A percentile compares a stretch with the other conserved stretches of the same genome.
Evolutionary conservation across 2,113 vertebrate species (phyloP).

Genomic region (Rhea americana): DNA sequence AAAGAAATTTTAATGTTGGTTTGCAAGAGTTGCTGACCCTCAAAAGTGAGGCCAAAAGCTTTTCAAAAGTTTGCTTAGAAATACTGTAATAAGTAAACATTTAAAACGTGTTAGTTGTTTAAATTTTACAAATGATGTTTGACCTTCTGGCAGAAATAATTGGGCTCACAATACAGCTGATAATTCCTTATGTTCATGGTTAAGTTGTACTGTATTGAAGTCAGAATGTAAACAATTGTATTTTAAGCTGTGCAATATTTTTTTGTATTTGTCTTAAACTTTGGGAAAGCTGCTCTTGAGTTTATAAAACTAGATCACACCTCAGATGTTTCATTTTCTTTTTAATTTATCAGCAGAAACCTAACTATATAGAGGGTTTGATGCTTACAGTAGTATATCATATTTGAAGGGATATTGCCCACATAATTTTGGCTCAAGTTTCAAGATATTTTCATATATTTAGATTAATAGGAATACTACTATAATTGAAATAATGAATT

Average conservation of each 20-base stretch:
- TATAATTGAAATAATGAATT: slow-evolving; percentile 18
- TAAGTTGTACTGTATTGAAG: slow-evolving; percentile 43
- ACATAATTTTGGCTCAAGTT: not conserved
- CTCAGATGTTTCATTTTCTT: slow-evolving; percentile 5
- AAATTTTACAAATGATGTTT: slow-evolving; percentile 21
- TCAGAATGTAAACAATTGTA: slow-evolving; percentile 67
- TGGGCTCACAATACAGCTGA: not conserved
- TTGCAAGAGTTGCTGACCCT: slow-evolving; percentile 22
- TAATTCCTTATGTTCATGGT: not conserved
- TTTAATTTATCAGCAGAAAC: not conserved
- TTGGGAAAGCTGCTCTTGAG: slow-evolving; percentile 64
- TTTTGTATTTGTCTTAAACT: slow-evolving; percentile 62
- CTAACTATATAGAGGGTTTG: not conserved
- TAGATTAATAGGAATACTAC: not conserved
- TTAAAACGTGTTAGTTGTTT: slow-evolving; percentile 1
- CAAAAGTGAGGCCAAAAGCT: slow-evolving; percentile 1
- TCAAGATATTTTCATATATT: slow-evolving; percentile 8
- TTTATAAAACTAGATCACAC: slow-evolving; percentile 49
- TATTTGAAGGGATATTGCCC: not conserved
- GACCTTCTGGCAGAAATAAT: slow-evolving; percentile 27
- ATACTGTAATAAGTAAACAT: not conserved
- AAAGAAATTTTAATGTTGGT: not conserved
- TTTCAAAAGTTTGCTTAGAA: slow-evolving; percentile 23
- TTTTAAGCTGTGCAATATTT: slow-evolving; percentile 71
- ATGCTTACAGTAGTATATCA: not conserved